A percentile compares a stretch with the other conserved stretches of the same genome.
phyloP scores from a whole-genome alignment of 2,888 invertebrate species.

The Nephrocerus scutellatus region DNA sequence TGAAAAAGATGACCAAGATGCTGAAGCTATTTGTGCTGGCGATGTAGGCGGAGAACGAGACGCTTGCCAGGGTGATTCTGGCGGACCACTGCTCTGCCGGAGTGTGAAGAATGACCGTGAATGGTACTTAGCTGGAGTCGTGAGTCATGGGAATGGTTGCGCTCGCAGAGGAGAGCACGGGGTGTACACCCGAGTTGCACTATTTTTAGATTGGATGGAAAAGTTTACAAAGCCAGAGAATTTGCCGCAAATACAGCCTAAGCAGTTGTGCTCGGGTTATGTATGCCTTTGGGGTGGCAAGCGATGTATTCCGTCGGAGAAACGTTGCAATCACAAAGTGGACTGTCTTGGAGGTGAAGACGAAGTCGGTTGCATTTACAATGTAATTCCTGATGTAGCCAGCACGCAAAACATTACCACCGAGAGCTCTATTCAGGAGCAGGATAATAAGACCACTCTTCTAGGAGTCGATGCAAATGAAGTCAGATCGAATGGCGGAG shows the following conservation, averaged over 20 bases:
- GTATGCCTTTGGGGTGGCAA: constrained; percentile 59
- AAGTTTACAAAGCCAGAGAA: constrained; percentile 42
- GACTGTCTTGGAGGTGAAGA: constrained; percentile 78
- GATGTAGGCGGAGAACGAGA: constrained; percentile 67
- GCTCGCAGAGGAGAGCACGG: constrained; percentile 73
- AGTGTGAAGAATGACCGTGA: constrained; percentile 59
- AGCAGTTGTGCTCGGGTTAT: constrained; percentile 65
- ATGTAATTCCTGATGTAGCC: constrained; percentile 39
- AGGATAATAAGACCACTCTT: not conserved
- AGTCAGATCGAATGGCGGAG: too few species aligned
- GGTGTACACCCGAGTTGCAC: constrained; percentile 71
- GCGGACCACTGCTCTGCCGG: constrained; percentile 75
- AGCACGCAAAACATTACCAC: constrained; percentile 23
- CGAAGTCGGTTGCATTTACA: constrained; percentile 59
- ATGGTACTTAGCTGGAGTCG: constrained; percentile 77
- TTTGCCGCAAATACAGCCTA: constrained; percentile 48
- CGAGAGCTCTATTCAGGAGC: not conserved
- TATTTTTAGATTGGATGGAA: constrained; percentile 68
- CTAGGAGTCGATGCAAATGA: not conserved
- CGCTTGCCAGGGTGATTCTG: constrained; percentile 70
- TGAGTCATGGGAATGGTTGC: constrained; percentile 83
- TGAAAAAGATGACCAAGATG: constrained; percentile 57
- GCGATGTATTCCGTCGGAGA: constrained; percentile 60
- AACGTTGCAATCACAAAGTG: constrained; percentile 64
- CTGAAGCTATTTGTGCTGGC: constrained; percentile 72